phyloP scores from a whole-genome alignment of 2,797 vertebrate species.

The Enteromius viviparus region DNA sequence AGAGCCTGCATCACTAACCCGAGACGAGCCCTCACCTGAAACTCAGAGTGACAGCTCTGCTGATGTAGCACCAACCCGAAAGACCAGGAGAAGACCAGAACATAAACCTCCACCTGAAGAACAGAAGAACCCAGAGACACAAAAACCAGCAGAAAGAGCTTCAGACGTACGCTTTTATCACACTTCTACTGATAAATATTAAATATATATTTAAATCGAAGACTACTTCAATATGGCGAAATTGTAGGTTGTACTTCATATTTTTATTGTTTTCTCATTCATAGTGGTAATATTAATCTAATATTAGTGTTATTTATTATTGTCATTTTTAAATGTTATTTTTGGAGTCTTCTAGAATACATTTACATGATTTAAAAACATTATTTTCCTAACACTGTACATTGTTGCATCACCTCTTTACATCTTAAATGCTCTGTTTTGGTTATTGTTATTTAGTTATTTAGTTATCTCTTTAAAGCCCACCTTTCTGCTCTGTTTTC shows the following conservation, averaged over 20 bases:
- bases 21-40: constrained; percentile 38
- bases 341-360: background rate
- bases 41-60: constrained; percentile 62
- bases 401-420: background rate
- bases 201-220: background rate
- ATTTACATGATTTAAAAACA: background rate
- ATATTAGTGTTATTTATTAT: background rate
- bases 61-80: constrained; percentile 75
- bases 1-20: constrained; percentile 38
- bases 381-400: background rate
- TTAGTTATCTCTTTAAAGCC: background rate
- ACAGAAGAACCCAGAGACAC: constrained; percentile 52
- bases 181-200: background rate
- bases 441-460: background rate
- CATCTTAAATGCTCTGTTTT: background rate
- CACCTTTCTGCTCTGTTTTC: background rate
- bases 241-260: background rate
- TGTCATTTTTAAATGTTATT: background rate
- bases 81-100: constrained; percentile 88
- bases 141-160: constrained; percentile 63
- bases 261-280: background rate
- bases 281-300: background rate
- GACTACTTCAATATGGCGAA: background rate
- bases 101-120: constrained; percentile 65
- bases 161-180: constrained; percentile 4